Base-by-base conservation (phyloP, 2,797 vertebrate species). In the Pseudochaenichthys georgianus region DNA sequence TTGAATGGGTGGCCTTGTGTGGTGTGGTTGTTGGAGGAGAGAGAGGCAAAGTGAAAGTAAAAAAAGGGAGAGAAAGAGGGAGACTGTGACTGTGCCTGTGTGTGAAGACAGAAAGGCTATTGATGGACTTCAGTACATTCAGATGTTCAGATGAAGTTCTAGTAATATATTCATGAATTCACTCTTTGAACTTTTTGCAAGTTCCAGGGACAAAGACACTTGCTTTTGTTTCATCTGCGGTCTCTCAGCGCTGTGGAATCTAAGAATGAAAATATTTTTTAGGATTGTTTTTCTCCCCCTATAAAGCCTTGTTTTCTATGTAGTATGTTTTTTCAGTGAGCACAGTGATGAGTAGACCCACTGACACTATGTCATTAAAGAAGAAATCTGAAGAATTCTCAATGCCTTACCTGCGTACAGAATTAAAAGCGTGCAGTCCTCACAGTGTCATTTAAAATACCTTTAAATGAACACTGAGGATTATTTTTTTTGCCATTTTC, bases 101-200 rank as follows among this genome's bases (percentile, higher is more conserved):
- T 64, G 62, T 46, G 62, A 47, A 90, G 57, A 91, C 88, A 88
- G 38, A 85, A 21, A 72, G 66, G 61, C 84, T 83, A 90, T 92
- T 91, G 91, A 92, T 87, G 79, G 82, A 84, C 57, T 86, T 70
- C 69, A 70, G 76, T 76, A 69, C 69, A 65, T 82, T 88, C 84
- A 78, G 58, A 88, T 80, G 69, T 82, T 88, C 70, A 66, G 84
- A 87, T 80, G 65, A 88, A 83, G 69, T 83, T 90, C 83, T 89
- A 80, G 72, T 87, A 52, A 90, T 89, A 89, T 77, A 87, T 87
- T 88, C 50, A 87, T 83, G 73, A 81, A 69, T 71, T 51, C 13
- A 75, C 64, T n/a, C 54, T 81, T 62, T 58, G 50, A n/a, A 69
- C 9, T 57, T 73, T 31, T 59, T 70, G 68, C 38, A 75, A 67